Base-by-base conservation (phyloP, 2,888 invertebrate genomes). In the Lasioglossum leucozonium region DNA sequence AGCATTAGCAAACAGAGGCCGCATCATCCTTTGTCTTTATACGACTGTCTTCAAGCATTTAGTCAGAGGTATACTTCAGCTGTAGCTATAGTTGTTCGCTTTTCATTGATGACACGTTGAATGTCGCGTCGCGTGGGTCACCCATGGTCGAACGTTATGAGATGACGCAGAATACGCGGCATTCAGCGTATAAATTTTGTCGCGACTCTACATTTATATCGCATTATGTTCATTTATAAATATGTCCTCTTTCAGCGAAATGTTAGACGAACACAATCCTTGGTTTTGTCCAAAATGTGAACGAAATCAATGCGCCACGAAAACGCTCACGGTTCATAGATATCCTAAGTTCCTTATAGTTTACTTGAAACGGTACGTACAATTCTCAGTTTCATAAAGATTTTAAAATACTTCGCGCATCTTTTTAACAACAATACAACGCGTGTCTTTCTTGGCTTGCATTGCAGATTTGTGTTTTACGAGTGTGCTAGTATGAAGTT, bases 201-300 rank as follows among this genome's bases (percentile, higher is more conserved):
- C 4, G 22, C 37, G 34, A 22, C 8, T 67, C 0, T 8, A 67
- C 2, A 67, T 67, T 67, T 67, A 37, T 67, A 10, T 37, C 10
- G 16, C 3, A 3, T 2, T n/a, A 69, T 37, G n/a, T 6, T 40
- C 40, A 69, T 40, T 40, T 13, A 40, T 22, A 26, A 62, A 37
- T 18, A 34, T 40, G 13, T 18, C 26, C 37, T 40, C 22, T 74
- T 84, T 42, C 92, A 97, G 96, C 93, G 97, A 97, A 94, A 95
- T 95, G 67, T 93, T 97, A 91, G 97, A 97, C 93, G 96, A 96
- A 89, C 96, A 96, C 91, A 97, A 97, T 93, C 96, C 96, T 5
- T 97, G 97, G 97, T 96, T 95, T 93, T 97, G 97, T 93, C 96
- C 96, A 2, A 95, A 95, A 82, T 97, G 97, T 91, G 95, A 96